Percentiles rank a stretch among this genome's conserved stretches.
Conservation (phyloP, 2,888 invertebrate genomes). For the Drosophila mimetica region DNA sequence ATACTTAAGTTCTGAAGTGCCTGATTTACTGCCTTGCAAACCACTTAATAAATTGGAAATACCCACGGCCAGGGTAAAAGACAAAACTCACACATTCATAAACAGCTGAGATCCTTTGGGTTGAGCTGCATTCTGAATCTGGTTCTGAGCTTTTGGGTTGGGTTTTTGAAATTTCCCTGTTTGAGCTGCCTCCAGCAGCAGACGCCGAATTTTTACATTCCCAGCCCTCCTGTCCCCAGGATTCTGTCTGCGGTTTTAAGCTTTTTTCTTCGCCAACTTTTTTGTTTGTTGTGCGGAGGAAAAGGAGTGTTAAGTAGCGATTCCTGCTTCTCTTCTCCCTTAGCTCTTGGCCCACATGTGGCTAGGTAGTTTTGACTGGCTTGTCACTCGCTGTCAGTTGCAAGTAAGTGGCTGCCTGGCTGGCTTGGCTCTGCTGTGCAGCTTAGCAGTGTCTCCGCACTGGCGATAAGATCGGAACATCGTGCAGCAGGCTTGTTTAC, state of each 20-base stretch:
- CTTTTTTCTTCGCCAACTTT: slow-evolving; percentile 28
- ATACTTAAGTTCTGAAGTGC: neutral
- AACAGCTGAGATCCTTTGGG: slow-evolving; percentile 65
- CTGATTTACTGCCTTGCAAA: neutral
- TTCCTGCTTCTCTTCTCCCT: neutral
- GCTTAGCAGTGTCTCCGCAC: slow-evolving; percentile 20
- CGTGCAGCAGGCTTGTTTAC: slow-evolving; percentile 27
- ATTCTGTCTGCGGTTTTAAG: slow-evolving; percentile 48
- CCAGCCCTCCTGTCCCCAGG: slow-evolving; percentile 7
- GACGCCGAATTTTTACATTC: slow-evolving; percentile 34
- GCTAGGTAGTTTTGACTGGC: slow-evolving; percentile 68
- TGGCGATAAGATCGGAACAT: slow-evolving; percentile 38
- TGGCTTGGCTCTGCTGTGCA: slow-evolving; percentile 16
- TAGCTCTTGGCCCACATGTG: slow-evolving; percentile 34
- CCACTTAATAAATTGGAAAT: neutral
- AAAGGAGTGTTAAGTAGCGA: slow-evolving; percentile 53
- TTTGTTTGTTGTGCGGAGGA: slow-evolving; percentile 11
- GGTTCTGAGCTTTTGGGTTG: slow-evolving; percentile 16
- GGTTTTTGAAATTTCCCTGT: slow-evolving; percentile 5
- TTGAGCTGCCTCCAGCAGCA: slow-evolving; percentile 33
- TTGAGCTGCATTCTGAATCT: slow-evolving; percentile 29
- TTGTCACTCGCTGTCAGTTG: slow-evolving; percentile 71
- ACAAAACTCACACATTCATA: slow-evolving; percentile 18
- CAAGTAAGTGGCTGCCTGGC: slow-evolving; percentile 49
- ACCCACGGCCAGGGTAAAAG: slow-evolving; percentile 3